Evolutionary conservation across 1,140 invertebrate species (phyloP), one percentile per base, ranked within the genome.

Genomic region (Drosophila yakuba): DNA sequence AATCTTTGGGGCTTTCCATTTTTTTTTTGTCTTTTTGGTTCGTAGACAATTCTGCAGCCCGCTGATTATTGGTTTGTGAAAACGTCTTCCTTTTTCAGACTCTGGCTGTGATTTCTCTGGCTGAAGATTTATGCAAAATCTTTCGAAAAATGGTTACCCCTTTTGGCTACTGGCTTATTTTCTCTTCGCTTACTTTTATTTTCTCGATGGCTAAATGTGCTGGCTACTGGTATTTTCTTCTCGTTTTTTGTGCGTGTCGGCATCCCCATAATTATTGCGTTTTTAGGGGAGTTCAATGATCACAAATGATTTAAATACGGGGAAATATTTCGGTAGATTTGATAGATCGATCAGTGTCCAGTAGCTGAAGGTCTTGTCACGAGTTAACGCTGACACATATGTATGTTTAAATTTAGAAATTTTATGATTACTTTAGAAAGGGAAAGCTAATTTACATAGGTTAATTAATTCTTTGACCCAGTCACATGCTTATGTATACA

Each of bases 31-130:
- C 20, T 20, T 38, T 28, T 41, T 39, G 2, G 20, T 39, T 54
- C 10, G 51, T 39, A 38, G 38, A 43, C 38, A 38, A 62, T 20
- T 28, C 41, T n/a, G 15, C 47, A 25, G 52, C 78, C 54, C 10
- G 17, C 15, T 89, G 84, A 88, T 88, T 88, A 89, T 89, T 80
- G 83, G 83, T 71, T 88, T 88, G 83, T 78, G 68, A 88, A 88
- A 88, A 88, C 79, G 84, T 74, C 79, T 36, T 39, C 32, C 67
- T 48, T 4, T 48, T 44, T 38, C 60, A 6, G 28, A 14, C 55
- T 64, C 63, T 32, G 17, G 17, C 17, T 17, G 43, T 8, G 38
- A 58, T 52, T 44, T 68, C 36, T 39, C 63, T 35, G 17, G 15
- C 28, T 36, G 20, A 20, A 89, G 80, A 89, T 89, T 88, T 88